These are phyloP conservation scores for Bothrops jararaca DNA, from an alignment of 2,113 vertebrate genomes.

Conservation along the genomic window DNA sequence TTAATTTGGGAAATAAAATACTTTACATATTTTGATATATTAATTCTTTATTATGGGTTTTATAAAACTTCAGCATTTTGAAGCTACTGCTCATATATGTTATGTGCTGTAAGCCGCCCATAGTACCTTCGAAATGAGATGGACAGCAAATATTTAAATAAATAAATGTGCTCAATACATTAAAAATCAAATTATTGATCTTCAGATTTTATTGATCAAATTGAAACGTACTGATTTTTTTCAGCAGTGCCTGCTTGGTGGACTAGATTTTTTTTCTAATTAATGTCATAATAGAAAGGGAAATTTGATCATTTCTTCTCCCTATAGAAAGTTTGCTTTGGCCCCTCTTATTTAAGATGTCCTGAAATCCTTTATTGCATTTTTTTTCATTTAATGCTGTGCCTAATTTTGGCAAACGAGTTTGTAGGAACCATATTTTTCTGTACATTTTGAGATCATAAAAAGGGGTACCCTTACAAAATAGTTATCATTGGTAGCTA, in stretches of 20 bases:
- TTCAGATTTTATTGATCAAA: not conserved
- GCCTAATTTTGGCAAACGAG: not conserved
- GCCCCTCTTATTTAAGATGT: not conserved
- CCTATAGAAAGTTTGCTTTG: not conserved
- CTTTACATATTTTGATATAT: not conserved
- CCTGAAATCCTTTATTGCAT: not conserved
- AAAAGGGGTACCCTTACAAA: not conserved
- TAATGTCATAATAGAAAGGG: not conserved
- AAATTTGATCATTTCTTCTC: not conserved
- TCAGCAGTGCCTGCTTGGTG: not conserved
- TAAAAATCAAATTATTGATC: not conserved
- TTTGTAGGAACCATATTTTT: not conserved
- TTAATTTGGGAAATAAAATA: not conserved
- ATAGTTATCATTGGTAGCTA: not conserved
- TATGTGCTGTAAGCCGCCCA: not conserved
- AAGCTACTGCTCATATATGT: not conserved
- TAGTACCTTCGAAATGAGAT: not conserved
- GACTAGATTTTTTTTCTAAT: not conserved
- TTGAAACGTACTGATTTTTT: not conserved
- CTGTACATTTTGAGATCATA: not conserved
- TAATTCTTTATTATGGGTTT: not conserved
- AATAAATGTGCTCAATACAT: not conserved
- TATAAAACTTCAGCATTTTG: not conserved
- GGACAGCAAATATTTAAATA: not conserved
- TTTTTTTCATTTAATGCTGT: not conserved